phyloP scores from a whole-genome alignment of 2,113 vertebrate species.

The Plestiodon gilberti region DNA sequence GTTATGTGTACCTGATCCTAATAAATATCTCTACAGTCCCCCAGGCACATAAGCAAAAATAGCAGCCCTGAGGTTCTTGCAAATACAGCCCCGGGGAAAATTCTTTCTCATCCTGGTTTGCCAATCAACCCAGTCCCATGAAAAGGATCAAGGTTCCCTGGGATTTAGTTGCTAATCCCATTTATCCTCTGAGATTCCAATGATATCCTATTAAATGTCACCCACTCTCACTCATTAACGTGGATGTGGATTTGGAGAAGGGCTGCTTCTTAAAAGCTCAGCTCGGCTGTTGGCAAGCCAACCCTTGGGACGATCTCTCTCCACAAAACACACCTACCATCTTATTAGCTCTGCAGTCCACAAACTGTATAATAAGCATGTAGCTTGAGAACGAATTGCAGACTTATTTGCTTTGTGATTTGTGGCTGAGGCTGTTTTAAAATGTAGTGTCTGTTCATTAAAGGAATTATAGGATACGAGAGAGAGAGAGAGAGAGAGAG shows the following conservation, averaged over 20 bases:
- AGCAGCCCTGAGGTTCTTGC: neutral
- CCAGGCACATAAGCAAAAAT: neutral
- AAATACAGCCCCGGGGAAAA: constrained; percentile 30
- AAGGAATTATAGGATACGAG: constrained; percentile 55
- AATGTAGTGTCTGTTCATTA: constrained; percentile 54
- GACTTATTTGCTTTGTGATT: constrained; percentile 60
- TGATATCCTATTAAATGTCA: neutral
- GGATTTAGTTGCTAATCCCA: constrained; percentile 22
- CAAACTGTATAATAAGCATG: neutral
- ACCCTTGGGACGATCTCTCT: neutral
- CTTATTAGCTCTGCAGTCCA: constrained; percentile 25
- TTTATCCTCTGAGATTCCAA: constrained; percentile 16
- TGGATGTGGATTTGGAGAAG: accelerated
- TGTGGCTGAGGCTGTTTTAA: constrained; percentile 60
- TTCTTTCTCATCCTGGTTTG: accelerated
- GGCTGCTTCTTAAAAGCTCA: neutral
- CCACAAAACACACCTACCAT: neutral
- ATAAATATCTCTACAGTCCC: neutral
- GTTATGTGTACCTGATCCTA: neutral
- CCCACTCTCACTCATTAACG: neutral
- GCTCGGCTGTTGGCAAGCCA: neutral
- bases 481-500: constrained; percentile 36
- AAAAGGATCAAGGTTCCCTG: constrained; percentile 7
- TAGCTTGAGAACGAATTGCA: neutral
- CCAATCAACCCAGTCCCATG: neutral